Evolutionary conservation across 2,888 invertebrate genomes (phyloP).

Genomic region (Drosophila tripunctata): DNA sequence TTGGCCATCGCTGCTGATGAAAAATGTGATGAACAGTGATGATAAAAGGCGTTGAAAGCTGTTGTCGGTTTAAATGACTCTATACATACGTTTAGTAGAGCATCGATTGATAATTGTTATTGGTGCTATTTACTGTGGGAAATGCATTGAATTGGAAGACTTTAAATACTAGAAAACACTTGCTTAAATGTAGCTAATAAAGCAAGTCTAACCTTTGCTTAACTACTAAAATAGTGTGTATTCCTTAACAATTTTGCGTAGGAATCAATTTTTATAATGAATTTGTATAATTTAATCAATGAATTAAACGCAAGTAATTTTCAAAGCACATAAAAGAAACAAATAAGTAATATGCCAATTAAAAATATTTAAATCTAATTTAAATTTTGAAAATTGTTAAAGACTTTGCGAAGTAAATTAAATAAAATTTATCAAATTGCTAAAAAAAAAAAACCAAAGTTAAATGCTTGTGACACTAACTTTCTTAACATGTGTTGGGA

Average conservation of each 20-base stretch:
- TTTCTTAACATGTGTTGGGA: neutral
- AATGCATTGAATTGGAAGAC: no score
- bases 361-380: no score
- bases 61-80: no score
- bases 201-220: neutral
- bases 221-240: neutral
- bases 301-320: neutral
- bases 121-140: no score
- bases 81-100: no score
- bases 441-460: neutral
- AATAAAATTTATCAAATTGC: no score
- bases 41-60: neutral
- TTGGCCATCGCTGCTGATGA: conserved; percentile 14
- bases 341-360: no score
- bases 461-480: no score
- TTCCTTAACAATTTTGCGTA: conserved; percentile 45
- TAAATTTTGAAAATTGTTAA: no score
- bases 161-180: no score
- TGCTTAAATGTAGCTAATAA: neutral
- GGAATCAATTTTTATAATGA: conserved; percentile 21
- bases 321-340: no score
- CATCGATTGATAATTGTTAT: no score
- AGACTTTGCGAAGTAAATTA: neutral
- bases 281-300: neutral
- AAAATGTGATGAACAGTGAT: neutral